These are phyloP conservation scores for Diarsia rubi DNA, from an alignment of 2,888 invertebrate genomes.

Conservation along the genomic window DNA sequence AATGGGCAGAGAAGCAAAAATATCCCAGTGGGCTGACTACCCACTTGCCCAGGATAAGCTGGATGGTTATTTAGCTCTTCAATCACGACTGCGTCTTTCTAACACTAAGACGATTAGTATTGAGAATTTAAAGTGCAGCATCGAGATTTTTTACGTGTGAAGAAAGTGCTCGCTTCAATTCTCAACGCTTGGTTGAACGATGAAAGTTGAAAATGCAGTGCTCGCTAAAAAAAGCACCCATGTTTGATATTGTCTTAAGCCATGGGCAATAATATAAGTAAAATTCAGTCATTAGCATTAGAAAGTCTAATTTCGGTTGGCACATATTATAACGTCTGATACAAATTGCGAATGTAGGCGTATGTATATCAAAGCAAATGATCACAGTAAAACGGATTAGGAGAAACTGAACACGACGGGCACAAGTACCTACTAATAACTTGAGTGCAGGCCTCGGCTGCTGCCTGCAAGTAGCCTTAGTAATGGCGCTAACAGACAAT, in stretches of 20 bases:
- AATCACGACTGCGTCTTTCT: not conserved
- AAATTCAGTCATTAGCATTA: too few species aligned
- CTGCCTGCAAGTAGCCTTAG: slow-evolving; percentile 13
- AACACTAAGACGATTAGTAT: not conserved
- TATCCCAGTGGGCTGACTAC: not conserved
- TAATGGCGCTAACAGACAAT: slow-evolving; percentile 28
- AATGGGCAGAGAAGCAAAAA: not conserved
- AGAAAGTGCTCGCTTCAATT: not conserved
- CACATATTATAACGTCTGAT: not conserved
- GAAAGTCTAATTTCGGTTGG: not conserved
- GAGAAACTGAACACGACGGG: slow-evolving; percentile 46
- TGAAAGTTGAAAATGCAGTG: not conserved
- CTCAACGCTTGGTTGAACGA: not conserved
- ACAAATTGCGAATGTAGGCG: not conserved
- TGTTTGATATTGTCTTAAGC: not conserved
- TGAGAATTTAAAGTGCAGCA: not conserved
- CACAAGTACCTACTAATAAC: slow-evolving; percentile 66
- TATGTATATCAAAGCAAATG: slow-evolving; percentile 32
- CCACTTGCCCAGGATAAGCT: not conserved
- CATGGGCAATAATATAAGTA: not conserved
- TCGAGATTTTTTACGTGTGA: not conserved
- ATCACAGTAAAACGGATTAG: slow-evolving; percentile 54
- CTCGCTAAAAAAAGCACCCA: not conserved
- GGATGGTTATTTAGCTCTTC: not conserved
- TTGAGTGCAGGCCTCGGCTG: slow-evolving; percentile 58